Evolutionary conservation across 2,888 invertebrate genomes (phyloP), one percentile per base, ranked within the genome.

Genomic region (Belgica antarctica): DNA sequence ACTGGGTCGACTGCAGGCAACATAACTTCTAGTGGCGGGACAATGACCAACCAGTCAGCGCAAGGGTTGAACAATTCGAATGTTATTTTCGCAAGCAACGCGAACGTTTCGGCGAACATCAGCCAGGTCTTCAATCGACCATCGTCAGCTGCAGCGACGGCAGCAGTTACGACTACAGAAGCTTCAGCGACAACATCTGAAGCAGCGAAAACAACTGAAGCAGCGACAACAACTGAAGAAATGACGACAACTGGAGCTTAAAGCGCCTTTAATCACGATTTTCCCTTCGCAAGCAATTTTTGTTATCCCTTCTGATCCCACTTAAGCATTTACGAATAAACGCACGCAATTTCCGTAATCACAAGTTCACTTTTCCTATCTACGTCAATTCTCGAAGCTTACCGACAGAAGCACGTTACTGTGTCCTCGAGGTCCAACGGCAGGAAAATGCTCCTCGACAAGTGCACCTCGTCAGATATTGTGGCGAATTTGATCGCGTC

Each of bases 321-420:
- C n/a, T n/a, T n/a, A n/a, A n/a, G n/a, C n/a, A n/a, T n/a, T n/a
- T n/a, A n/a, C n/a, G n/a, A n/a, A 41, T 41, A 41, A 41, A 41
- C 41, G 15, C 15, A 12, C 15, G 41, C 41, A 41, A 41, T 41
- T 41, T n/a, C n/a, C n/a, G n/a, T n/a, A n/a, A n/a, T n/a, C n/a
- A n/a, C n/a, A n/a, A n/a, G n/a, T n/a, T n/a, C n/a, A n/a, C n/a
- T n/a, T n/a, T n/a, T n/a, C n/a, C 41, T n/a, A 10, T 41, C 41
- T 12, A 41, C 12, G 41, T 41, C 41, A 34, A 34, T 34, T 22
- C 22, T 22, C 52, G 8, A 5, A 7, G 69, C 76, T 81, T 82
- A 89, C 89, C 89, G 89, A 87, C 90, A 89, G 81, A 90, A 90
- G 79, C 90, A 90, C 76, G 88, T 88, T 78, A 89, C 88, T 72